A percentile compares a stretch with the other conserved stretches of the same genome.
These are phyloP conservation scores for Acleris sparsana DNA, from an alignment of 2,888 invertebrate species.

Conservation along the genomic window DNA sequence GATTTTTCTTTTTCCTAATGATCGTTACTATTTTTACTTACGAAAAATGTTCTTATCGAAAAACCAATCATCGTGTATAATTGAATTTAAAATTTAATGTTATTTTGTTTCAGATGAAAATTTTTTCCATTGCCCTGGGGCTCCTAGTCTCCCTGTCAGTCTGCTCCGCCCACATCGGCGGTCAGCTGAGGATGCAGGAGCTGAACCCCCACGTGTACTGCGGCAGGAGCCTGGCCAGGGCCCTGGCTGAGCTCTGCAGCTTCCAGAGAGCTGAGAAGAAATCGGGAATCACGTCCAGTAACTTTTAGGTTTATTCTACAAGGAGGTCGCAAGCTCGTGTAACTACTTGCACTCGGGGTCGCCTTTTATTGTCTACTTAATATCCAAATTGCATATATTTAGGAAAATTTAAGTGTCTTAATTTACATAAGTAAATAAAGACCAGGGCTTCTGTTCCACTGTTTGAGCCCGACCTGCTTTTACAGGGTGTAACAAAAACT, in stretches of 20 bases:
- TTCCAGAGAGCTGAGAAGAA: conserved; percentile 10
- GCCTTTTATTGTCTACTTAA: too few species aligned
- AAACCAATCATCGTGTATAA: too few species aligned
- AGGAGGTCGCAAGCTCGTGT: neutral
- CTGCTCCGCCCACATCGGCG: conserved; percentile 13
- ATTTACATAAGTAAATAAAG: too few species aligned
- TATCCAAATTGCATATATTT: too few species aligned
- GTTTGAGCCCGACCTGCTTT: too few species aligned
- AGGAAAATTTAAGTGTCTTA: too few species aligned
- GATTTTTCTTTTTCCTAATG: too few species aligned
- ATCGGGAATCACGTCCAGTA: conserved; percentile 7
- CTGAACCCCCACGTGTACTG: conserved; percentile 21
- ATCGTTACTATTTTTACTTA: neutral
- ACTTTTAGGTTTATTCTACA: neutral
- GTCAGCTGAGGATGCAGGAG: conserved; percentile 2
- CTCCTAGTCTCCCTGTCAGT: conserved; percentile 4
- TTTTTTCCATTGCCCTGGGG: neutral
- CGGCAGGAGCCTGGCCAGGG: conserved; percentile 20
- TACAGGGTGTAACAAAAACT: too few species aligned
- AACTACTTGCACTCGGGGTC: too few species aligned
- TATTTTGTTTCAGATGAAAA: conserved; percentile 21
- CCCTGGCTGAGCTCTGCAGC: conserved; percentile 21
- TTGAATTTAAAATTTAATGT: too few species aligned
- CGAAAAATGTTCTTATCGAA: neutral
- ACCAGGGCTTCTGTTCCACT: too few species aligned